phyloP scores from a whole-genome alignment of 2,888 invertebrate species.

The Polyommatus iphigenia region DNA sequence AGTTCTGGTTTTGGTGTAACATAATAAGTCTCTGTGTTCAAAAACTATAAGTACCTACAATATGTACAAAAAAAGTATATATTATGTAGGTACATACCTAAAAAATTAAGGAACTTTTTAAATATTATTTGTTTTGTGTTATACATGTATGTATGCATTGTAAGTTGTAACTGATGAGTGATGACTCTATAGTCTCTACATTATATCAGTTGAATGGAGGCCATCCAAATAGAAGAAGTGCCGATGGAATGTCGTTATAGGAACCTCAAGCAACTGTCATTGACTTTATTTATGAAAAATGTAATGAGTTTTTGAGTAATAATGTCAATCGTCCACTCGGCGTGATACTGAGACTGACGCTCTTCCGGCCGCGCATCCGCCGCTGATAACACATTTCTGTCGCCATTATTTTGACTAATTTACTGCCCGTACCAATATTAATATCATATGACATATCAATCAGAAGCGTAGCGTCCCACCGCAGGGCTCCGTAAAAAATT shows the following conservation, averaged over 20 bases:
- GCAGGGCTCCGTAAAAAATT: no score
- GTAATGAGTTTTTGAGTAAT: slow-evolving; percentile 8
- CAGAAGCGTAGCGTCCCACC: no score
- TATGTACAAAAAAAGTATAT: no score
- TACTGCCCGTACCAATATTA: background rate
- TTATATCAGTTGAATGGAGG: background rate
- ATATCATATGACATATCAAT: no score
- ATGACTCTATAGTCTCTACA: background rate
- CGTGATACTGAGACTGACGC: slow-evolving; percentile 41
- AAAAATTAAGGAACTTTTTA: no score
- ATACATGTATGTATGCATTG: background rate
- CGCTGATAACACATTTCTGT: slow-evolving; percentile 58
- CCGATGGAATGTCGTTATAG: background rate
- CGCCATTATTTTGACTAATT: slow-evolving; percentile 45
- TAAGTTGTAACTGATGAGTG: background rate
- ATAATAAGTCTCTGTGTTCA: background rate
- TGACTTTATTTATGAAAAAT: background rate
- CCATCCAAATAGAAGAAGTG: background rate
- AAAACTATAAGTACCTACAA: no score
- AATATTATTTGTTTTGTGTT: no score
- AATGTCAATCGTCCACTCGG: background rate
- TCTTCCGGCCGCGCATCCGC: slow-evolving; percentile 72
- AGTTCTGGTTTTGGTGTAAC: background rate
- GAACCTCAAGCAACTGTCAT: no score
- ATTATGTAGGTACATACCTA: no score